Evolutionary conservation across 37 sponge, comb jelly and placozoan genomes (phyloP).

Genomic region (Cladorhizidae sp.): DNA sequence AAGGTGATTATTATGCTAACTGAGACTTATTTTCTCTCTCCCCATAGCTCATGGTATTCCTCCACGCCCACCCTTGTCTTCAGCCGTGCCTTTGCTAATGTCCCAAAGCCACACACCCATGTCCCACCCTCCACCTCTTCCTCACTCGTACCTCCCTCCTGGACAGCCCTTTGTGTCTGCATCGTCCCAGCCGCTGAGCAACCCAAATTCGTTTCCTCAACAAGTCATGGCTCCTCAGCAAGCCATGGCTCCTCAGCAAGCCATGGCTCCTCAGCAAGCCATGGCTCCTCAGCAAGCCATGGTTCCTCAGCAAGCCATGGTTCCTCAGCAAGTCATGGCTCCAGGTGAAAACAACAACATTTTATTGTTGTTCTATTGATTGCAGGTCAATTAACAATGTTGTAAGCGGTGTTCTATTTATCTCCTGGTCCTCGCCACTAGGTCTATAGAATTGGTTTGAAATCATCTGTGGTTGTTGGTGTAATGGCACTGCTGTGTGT

Average conservation of each 20-base stretch:
- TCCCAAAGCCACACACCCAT: conserved; percentile 11
- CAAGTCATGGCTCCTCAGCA: background rate
- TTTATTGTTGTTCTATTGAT: no score
- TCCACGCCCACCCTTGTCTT: background rate
- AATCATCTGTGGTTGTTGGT: no score
- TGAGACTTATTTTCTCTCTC: no score
- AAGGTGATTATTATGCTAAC: no score
- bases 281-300: background rate
- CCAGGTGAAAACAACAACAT: no score
- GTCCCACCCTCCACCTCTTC: background rate
- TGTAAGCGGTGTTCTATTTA: no score
- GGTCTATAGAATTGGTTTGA: no score
- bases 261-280: background rate
- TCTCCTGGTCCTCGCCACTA: no score
- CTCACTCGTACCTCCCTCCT: background rate
- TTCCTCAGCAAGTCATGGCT: background rate
- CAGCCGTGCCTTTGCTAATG: conserved; percentile 7
- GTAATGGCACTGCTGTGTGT: no score
- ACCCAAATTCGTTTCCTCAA: background rate
- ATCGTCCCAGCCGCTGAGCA: conserved; percentile 6
- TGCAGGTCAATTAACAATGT: no score
- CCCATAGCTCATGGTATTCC: no score
- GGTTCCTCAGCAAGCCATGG: background rate
- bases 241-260: background rate
- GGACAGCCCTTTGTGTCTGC: background rate